A percentile compares a stretch with the other conserved stretches of the same genome.
These are phyloP conservation scores for Bradysia coprophila DNA, from an alignment of 1,140 invertebrate genomes.

Conservation along the genomic window DNA sequence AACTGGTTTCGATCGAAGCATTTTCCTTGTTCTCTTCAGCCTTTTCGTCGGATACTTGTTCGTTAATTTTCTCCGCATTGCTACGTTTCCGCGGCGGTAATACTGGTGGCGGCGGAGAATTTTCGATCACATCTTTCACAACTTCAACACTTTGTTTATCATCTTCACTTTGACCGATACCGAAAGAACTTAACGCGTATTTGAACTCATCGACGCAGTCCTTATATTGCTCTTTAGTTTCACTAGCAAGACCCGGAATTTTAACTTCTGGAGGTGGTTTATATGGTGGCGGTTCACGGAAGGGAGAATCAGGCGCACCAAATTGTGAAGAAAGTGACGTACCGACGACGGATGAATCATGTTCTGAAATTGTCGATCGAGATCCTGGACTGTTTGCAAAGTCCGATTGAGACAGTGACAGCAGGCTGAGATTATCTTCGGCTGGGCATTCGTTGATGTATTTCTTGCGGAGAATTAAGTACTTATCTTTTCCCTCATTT, in stretches of 20 bases:
- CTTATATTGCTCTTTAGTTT: slow-evolving; percentile 7
- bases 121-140: slow-evolving; percentile 8
- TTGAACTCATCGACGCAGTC: slow-evolving; percentile 18
- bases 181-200: slow-evolving; percentile 1
- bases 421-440: slow-evolving; percentile 23
- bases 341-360: neutral
- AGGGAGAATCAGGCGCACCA: slow-evolving; percentile 7
- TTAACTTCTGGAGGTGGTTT: slow-evolving; percentile 38
- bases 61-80: slow-evolving; percentile 4
- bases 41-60: slow-evolving; percentile 1
- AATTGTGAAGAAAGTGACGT: slow-evolving; percentile 1
- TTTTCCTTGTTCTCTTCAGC: slow-evolving; percentile 5
- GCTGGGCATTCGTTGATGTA: slow-evolving; percentile 31
- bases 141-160: slow-evolving; percentile 4
- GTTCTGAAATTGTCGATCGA: slow-evolving; percentile 13
- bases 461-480: slow-evolving; percentile 61
- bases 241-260: slow-evolving; percentile 6
- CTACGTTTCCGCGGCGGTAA: slow-evolving; percentile 17
- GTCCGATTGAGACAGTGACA: slow-evolving; percentile 19
- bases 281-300: slow-evolving; percentile 39
- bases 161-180: neutral
- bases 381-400: slow-evolving; percentile 14
- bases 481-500: slow-evolving; percentile 63
- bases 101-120: slow-evolving; percentile 16
- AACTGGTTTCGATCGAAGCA: slow-evolving; percentile 1